Percentiles rank a stretch among this genome's conserved stretches.
Evolutionary conservation across 2,113 vertebrate genomes (phyloP).

Genomic region (Tupaia chinensis): DNA sequence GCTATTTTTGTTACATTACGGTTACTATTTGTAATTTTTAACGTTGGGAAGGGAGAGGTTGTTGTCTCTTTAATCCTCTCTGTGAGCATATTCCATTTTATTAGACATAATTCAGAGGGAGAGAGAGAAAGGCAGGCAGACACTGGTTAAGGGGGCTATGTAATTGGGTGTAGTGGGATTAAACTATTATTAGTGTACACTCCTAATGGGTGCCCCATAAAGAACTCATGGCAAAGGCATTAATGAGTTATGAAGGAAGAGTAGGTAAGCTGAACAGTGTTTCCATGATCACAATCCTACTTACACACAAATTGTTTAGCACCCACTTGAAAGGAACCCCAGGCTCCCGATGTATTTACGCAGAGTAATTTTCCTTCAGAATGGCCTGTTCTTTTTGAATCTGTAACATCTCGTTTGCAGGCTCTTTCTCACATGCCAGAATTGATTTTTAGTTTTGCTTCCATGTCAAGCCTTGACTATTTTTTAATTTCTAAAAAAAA

Average conservation of each 20-base stretch:
- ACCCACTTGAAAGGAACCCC: slow-evolving; percentile 21
- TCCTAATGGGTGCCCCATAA: slow-evolving; percentile 73
- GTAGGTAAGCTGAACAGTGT: slow-evolving; percentile 29
- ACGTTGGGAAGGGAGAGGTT: slow-evolving; percentile 55
- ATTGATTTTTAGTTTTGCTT: slow-evolving; percentile 36
- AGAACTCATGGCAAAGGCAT: slow-evolving; percentile 75
- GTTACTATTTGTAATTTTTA: slow-evolving; percentile 74
- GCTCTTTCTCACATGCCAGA: neutral
- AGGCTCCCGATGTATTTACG: neutral
- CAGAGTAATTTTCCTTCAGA: neutral
- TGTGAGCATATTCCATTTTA: slow-evolving; percentile 80
- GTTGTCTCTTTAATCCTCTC: slow-evolving; percentile 65
- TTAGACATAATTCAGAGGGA: slow-evolving; percentile 78
- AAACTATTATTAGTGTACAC: slow-evolving; percentile 74
- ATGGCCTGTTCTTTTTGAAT: neutral
- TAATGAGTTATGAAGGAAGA: slow-evolving; percentile 70
- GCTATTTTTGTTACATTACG: neutral
- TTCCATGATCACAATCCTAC: neutral
- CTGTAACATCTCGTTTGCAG: neutral
- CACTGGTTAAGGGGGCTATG: slow-evolving; percentile 63
- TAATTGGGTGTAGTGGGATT: slow-evolving; percentile 83
- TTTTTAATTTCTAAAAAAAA: neutral
- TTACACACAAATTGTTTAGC: neutral
- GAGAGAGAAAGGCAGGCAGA: slow-evolving; percentile 61
- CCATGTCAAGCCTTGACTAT: neutral